Base-by-base conservation (phyloP, 1,140 invertebrate genomes). In the Drosophila seguyi region DNA sequence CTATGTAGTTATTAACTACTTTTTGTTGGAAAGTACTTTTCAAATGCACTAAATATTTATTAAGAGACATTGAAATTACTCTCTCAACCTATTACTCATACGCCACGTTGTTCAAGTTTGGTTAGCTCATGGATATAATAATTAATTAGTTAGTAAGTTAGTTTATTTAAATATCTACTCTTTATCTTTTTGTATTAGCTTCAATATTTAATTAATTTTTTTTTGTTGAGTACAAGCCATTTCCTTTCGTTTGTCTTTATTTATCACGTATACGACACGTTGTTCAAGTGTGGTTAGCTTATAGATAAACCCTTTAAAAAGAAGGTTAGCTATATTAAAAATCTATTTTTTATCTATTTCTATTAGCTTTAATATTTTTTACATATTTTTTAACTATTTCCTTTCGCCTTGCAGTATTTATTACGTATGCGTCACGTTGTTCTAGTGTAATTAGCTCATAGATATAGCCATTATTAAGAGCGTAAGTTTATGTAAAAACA, bases 251-350 rank as follows among this genome's bases (percentile, higher is more conserved):
- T 18, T 27, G 14, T 8, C 14, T 29, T 25, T 16, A 48, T 59
- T 47, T 69, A 81, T 81, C 39, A 60, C 77, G 22, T 73, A 81
- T 81, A 85, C 67, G 82, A 74, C 50, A 73, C 60, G 47, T 74
- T 60, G 68, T 45, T 25, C 60, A 22, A 6, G 36, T 16, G 22
- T 4, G 6, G 22, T 25, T 25, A 8, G 22, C 13, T 16, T 5
- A 13, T 1, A 10, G 16, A 18, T 7, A 7, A 25, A n/a, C 4
- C 7, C 5, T 6, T 13, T 44, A 44, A 44, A 4, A 11, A 2
- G 10, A 4, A 10, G 14, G 6, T 14, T 45, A 7, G 11, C n/a
- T n/a, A n/a, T n/a, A n/a, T n/a, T n/a, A n/a, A n/a, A n/a, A n/a
- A n/a, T n/a, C n/a, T n/a, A n/a, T n/a, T n/a, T 6, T 14, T 6